Evolutionary conservation across 2,113 vertebrate species (phyloP), one percentile per base, ranked within the genome.

Genomic region (Hemichromis elongatus): DNA sequence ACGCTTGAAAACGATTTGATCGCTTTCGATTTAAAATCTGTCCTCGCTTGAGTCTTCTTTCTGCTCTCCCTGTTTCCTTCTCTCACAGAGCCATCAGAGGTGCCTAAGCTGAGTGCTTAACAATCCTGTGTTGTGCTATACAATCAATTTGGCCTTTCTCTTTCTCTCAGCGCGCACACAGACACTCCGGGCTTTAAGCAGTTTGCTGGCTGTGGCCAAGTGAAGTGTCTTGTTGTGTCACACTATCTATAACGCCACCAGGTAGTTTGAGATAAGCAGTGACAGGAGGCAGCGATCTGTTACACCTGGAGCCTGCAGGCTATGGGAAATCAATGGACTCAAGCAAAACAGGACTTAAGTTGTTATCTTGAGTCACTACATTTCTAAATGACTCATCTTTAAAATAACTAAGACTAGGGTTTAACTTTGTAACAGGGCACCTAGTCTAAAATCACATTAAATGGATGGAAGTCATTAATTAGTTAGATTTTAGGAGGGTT

Each of bases 21-120:
- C 91, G 89, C 93, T 96, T 94, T 93, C 91, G 87, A 92, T 95
- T 92, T 88, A 92, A 94, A 93, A 89, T 89, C 89, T 79, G 87
- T 59, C 81, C 54, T 81, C 77, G 9, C 78, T 61, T 78, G 28
- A 73, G 68, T 83, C 75, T 24, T 30, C 45, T 33, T 40, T 26
- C 33, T 9, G 9, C 13, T 42, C 52, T 21, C 61, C 33, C 61
- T 21, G 42, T 63, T 45, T 50, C 10, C 79, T 83, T 61, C 45
- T 59, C 79, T 81, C 83, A 35, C 78, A 57, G 63, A 90, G 77
- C 79, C 37, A 70, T 87, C 84, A 84, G 57, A 87, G 56, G 73
- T 82, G 89, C 78, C 86, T 92, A 86, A 94, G 89, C 79, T 73
- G 85, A 83, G 84, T 90, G 86, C 92, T 94, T 92, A 95, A 92